Base-by-base conservation (phyloP, 2,888 invertebrate species). In the Lumbricus terrestris region DNA sequence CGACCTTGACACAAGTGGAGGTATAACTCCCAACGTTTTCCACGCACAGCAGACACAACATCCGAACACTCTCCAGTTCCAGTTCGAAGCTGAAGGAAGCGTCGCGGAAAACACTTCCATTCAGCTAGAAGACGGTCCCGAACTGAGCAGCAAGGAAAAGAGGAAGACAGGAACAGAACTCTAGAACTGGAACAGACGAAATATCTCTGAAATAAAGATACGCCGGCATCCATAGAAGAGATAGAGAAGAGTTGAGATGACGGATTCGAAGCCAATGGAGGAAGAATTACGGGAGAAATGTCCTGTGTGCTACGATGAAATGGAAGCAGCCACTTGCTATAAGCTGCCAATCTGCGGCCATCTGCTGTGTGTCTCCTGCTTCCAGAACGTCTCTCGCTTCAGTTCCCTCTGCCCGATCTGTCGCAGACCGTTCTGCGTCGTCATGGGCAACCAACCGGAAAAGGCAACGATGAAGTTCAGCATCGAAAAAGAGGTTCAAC, bases 341-440 rank as follows among this genome's bases (percentile, higher is more conserved):
- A 85, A 35, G 85, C 35, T 85, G 85, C 35, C 85, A 0, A 35
- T 18, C 34, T 94, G 94, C 91, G 92, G 92, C 0, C 94, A 94
- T 91, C 82, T 20, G 13, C 94, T 94, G 90, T 94, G 94, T 90
- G 89, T 16, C 4, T 91, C 89, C 0, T 94, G 94, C 90, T 93
- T 94, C 37, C 92, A 92, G 23, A 90, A 92, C n/a, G 92, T 91
- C 88, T 42, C 88, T 23, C 91, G 92, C 88, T 93, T 89, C 34
- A 82, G 93, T 82, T 93, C 93, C 18, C 92, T 92, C 6, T 94
- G 94, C 90, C 94, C 94, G 4, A 91, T 92, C 0, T 94, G 94
- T 92, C 92, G 93, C 18, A 92, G 90, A 2, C 82, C 93, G 35
- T 94, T 93, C 91, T 93, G 93, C 13, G 90, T 90, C 23, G 83